Percentiles rank a stretch among this genome's conserved stretches.
phyloP scores from a whole-genome alignment of 2,113 vertebrate genomes.

The Sceloporus undulatus region DNA sequence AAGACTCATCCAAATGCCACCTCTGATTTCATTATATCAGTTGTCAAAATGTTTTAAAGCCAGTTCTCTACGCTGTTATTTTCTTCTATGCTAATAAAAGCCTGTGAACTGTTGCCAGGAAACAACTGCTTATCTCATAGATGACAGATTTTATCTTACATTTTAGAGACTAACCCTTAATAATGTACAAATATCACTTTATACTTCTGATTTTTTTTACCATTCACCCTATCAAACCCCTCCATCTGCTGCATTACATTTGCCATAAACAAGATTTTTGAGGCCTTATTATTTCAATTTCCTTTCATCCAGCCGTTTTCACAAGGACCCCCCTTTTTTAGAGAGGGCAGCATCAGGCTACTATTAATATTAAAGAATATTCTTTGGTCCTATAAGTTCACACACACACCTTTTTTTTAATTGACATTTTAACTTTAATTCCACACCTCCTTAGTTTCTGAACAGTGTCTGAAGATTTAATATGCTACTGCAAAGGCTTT shows the following conservation, averaged over 20 bases:
- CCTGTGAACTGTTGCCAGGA: slow-evolving; percentile 1
- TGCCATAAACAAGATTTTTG: neutral
- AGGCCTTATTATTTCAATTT: neutral
- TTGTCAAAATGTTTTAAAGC: slow-evolving; percentile 15
- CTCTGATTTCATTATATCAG: neutral
- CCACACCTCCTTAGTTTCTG: neutral
- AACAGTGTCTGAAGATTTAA: neutral
- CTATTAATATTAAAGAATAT: neutral
- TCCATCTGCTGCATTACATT: neutral
- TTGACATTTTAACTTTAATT: too few species aligned
- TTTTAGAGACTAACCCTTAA: neutral
- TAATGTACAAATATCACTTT: neutral
- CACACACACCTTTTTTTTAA: too few species aligned
- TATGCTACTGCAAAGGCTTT: neutral
- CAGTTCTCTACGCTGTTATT: neutral
- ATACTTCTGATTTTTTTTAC: neutral
- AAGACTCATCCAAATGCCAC: neutral
- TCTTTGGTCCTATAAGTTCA: too few species aligned
- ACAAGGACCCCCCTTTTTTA: neutral
- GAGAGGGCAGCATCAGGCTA: neutral
- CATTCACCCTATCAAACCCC: neutral
- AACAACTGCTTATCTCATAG: slow-evolving; percentile 1
- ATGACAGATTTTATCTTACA: neutral
- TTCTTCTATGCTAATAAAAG: slow-evolving; percentile 16
- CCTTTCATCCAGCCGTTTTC: neutral